Base-by-base conservation (phyloP, 2,888 invertebrate species). In the Gonocerus acuteangulatus region DNA sequence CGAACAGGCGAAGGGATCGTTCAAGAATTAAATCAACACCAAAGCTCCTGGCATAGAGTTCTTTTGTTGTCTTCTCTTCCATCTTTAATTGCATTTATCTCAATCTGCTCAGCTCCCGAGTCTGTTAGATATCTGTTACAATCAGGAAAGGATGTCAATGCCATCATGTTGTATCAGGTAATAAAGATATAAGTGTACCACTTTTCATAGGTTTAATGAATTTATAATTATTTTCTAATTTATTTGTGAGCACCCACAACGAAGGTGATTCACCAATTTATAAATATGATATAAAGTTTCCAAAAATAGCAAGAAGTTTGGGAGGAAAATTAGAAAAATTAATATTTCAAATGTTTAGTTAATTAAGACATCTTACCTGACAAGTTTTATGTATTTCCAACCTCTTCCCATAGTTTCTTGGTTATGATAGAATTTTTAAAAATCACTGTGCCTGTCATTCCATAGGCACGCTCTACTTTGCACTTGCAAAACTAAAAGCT, bases 101-200 rank as follows among this genome's bases (percentile, higher is more conserved):
- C 57, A 2, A n/a, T 60, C n/a, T 39, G 44, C 21, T 60, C 36
- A n/a, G 42, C 44, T 15, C 48, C 62, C 1, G 65, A 65, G 34
- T 62, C 65, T 19, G 61, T 63, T 27, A 54, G 65, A 7, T 65
- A 61, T 18, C 56, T 65, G 15, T 49, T 65, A 44, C 58, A 59
- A 22, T 48, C 57, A n/a, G 65, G 65, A 9, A 65, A 51, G 44
- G 65, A 65, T 39, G 65, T 65, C 32, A 62, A 52, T 45, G 65
- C 65, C 13, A 65, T 65, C n/a, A 62, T 61, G 61, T 48, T 61
- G 60, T 65, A 65, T 23, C 65, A 65, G 60, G 65, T 65, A 49
- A 58, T 45, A 42, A 4, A 3, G 0, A 22, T 23, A 21, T 42
- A 11, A 48, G 45, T 7, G 15, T 11, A 11, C 36, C 9, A 11